These are phyloP conservation scores for Peromyscus maniculatus DNA, from an alignment of 2,113 vertebrate species.

Conservation along the genomic window DNA sequence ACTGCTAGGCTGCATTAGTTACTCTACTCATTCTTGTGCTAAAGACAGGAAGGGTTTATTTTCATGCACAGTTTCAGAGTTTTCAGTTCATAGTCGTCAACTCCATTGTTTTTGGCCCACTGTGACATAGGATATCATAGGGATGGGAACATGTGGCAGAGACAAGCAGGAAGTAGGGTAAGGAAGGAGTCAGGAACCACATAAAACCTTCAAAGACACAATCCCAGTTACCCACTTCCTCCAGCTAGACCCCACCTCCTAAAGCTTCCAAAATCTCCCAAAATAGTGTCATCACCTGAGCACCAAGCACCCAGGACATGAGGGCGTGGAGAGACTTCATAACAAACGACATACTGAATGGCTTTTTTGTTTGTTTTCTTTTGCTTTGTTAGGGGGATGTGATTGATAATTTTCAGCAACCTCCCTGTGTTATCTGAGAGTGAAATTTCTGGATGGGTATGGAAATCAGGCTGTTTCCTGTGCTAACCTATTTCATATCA, in stretches of 20 bases:
- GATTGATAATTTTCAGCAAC: not conserved
- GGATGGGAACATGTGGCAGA: not conserved
- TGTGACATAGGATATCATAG: not conserved
- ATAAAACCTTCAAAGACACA: not conserved
- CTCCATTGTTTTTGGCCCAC: not conserved
- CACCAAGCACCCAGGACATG: not conserved
- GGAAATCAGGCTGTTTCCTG: not conserved
- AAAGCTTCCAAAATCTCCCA: not conserved
- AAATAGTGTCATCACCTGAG: not conserved
- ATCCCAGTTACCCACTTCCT: not conserved
- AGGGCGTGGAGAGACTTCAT: not conserved
- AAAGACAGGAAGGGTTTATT: not conserved
- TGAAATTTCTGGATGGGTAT: not conserved
- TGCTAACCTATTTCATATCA: not conserved
- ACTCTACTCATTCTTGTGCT: not conserved
- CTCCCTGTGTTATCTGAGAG: slow-evolving; percentile 14
- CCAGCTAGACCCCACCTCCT: not conserved
- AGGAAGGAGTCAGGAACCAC: not conserved
- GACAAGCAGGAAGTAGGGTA: not conserved
- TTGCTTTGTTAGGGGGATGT: not conserved
- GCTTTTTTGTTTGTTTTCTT: not conserved
- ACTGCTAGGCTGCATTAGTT: not conserved
- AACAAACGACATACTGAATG: not conserved
- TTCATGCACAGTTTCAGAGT: not conserved
- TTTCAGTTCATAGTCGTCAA: not conserved